Conservation (phyloP, 2,113 vertebrate species). For the Rhea pennata region DNA sequence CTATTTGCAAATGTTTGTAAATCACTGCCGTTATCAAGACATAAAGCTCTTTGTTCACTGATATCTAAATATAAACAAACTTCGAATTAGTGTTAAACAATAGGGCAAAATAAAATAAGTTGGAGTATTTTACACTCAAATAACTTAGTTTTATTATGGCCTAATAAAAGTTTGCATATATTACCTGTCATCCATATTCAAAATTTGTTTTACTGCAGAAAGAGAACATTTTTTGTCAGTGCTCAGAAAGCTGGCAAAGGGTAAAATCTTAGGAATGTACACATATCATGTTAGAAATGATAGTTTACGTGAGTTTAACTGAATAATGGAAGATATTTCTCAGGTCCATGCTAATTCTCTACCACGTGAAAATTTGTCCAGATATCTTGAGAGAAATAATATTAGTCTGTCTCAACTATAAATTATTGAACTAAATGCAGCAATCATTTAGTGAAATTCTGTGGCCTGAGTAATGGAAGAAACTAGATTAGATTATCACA, state of each 20-base stretch:
- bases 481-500: background rate
- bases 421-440: background rate
- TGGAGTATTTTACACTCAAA: background rate
- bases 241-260: background rate
- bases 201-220: background rate
- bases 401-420: background rate
- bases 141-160: background rate
- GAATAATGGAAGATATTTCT: background rate
- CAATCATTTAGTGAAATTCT: constrained; percentile 1
- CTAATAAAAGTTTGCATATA: background rate
- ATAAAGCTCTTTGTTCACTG: background rate
- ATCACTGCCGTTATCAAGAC: background rate
- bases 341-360: background rate
- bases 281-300: background rate
- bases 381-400: background rate
- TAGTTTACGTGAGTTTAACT: background rate
- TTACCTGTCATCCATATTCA: background rate
- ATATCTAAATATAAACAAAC: background rate
- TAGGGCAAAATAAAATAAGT: background rate
- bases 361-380: background rate
- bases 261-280: background rate
- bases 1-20: constrained; percentile 16
- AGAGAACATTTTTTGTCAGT: background rate
- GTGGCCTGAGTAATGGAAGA: background rate
- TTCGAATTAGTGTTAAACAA: background rate